These are phyloP conservation scores for Blomia tropicalis DNA, from an alignment of 2,888 invertebrate genomes.

Conservation along the genomic window DNA sequence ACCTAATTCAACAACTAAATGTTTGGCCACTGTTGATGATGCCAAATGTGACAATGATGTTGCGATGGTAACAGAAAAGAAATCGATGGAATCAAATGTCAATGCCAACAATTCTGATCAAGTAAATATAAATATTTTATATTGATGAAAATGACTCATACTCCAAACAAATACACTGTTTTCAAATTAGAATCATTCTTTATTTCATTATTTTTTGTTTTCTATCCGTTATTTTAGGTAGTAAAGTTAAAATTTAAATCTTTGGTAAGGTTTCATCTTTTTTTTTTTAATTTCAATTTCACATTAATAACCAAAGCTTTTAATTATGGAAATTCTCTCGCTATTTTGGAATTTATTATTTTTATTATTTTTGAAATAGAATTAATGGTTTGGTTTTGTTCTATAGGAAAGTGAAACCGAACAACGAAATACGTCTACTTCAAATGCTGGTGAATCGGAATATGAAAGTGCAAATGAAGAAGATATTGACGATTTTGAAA, in stretches of 20 bases:
- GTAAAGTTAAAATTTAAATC: conserved; percentile 5
- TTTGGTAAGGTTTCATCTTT: conserved; percentile 20
- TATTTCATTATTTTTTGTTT: not conserved
- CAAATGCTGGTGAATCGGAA: conserved; percentile 32
- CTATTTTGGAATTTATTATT: not conserved
- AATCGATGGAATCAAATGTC: not conserved
- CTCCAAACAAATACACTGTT: not conserved
- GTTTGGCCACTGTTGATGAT: no score
- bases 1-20: no score
- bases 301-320: no score
- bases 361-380: conserved; percentile 4
- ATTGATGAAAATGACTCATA: not conserved
- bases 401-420: conserved; percentile 21
- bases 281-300: not conserved
- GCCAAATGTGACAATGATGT: not conserved
- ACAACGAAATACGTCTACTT: conserved; percentile 21
- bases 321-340: not conserved
- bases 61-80: not conserved
- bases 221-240: conserved; percentile 17
- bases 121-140: not conserved
- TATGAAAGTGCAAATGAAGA: conserved; percentile 34
- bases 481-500: conserved; percentile 22
- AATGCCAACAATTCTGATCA: not conserved
- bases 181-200: no score
- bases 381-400: no score